Conservation (phyloP, 2,888 invertebrate species). For the Dryobotodes eremita region DNA sequence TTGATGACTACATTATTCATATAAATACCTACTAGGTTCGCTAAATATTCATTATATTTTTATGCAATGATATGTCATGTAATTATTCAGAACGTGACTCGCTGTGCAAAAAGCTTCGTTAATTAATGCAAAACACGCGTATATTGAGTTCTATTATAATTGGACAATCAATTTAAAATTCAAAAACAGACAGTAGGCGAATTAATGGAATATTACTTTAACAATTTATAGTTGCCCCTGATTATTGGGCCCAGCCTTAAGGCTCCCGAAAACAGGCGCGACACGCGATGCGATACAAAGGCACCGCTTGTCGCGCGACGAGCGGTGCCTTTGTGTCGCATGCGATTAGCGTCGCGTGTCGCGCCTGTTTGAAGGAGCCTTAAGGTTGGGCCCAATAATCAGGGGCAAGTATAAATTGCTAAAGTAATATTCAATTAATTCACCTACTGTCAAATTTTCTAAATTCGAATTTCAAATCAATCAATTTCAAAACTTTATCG, state of each 20-base stretch:
- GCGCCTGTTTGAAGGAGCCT: too few relatives aligned
- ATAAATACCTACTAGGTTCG: neutral
- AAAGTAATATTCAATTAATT: too few relatives aligned
- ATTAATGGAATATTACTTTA: neutral
- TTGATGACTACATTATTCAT: constrained; percentile 23
- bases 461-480: too few relatives aligned
- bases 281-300: too few relatives aligned
- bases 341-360: too few relatives aligned
- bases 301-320: too few relatives aligned
- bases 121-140: constrained; percentile 34
- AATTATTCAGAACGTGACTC: constrained; percentile 20
- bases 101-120: constrained; percentile 33
- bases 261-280: too few relatives aligned
- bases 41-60: constrained; percentile 30
- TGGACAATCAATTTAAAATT: constrained; percentile 15
- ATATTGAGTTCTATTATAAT: constrained; percentile 26
- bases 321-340: too few relatives aligned
- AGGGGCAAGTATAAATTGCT: too few relatives aligned
- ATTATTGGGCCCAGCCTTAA: neutral
- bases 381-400: too few relatives aligned
- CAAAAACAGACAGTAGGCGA: neutral
- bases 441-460: too few relatives aligned
- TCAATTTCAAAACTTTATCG: neutral
- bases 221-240: neutral
- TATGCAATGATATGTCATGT: constrained; percentile 23